Conservation (phyloP, 1,140 invertebrate species). For the Drosophila kepulauana region DNA sequence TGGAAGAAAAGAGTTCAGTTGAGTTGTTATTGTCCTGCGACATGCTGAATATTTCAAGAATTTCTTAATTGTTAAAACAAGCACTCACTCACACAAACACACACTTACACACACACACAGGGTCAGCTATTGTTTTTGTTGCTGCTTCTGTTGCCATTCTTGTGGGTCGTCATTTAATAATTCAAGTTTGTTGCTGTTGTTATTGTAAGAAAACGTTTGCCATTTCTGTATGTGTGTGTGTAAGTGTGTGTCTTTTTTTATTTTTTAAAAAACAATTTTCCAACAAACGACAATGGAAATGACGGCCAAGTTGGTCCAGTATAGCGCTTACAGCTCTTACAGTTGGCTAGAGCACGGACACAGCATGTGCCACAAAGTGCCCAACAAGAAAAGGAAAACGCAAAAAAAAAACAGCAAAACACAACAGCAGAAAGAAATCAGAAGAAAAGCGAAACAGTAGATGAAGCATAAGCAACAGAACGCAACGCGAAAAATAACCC, state of each 20-base stretch:
- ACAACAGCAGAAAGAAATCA: constrained; percentile 36
- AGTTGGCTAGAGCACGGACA: constrained; percentile 55
- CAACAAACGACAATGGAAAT: constrained; percentile 69
- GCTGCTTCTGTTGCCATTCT: constrained; percentile 43
- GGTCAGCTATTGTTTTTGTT: constrained; percentile 29
- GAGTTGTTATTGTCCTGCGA: constrained; percentile 41
- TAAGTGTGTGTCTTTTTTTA: constrained; percentile 54
- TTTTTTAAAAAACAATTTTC: constrained; percentile 73
- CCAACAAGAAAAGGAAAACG: constrained; percentile 10
- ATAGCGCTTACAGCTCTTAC: not conserved
- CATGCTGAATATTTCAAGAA: constrained; percentile 69
- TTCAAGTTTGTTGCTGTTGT: constrained; percentile 54
- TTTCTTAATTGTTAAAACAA: constrained; percentile 77
- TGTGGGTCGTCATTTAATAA: constrained; percentile 71
- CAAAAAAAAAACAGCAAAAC: not conserved
- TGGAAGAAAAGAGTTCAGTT: constrained; percentile 24
- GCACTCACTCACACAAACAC: constrained; percentile 1
- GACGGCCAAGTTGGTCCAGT: constrained; percentile 60
- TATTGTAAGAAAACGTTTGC: constrained; percentile 49
- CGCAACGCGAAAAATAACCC: constrained; percentile 64
- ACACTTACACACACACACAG: not conserved
- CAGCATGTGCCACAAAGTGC: constrained; percentile 76
- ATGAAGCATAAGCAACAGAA: constrained; percentile 77
- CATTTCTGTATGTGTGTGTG: constrained; percentile 8
- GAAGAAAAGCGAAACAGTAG: constrained; percentile 63